A percentile compares a stretch with the other conserved stretches of the same genome.
Evolutionary conservation across 2,888 invertebrate genomes (phyloP).

Genomic region (Meghimatium bilineatum): DNA sequence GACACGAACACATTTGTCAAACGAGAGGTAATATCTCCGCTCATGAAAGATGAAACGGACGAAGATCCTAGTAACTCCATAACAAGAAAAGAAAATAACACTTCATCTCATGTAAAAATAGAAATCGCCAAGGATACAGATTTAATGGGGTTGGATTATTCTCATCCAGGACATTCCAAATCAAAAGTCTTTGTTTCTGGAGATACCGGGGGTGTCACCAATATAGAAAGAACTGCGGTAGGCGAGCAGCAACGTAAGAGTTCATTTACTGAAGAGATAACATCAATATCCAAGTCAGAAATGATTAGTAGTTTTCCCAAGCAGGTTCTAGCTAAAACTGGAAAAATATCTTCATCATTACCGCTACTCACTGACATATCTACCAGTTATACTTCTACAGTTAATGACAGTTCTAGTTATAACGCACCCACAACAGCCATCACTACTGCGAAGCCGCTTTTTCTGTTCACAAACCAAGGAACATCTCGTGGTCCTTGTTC

Average conservation of each 20-base stretch:
- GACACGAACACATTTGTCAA: not conserved
- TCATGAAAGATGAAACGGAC: not conserved
- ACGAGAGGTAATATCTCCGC: not conserved
- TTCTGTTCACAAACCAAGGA: conserved; percentile 12
- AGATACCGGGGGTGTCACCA: not conserved
- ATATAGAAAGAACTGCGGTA: too few relatives aligned
- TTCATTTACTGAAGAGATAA: not conserved
- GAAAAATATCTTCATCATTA: not conserved
- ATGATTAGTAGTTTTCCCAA: not conserved
- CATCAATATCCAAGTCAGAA: not conserved
- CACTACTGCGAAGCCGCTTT: conserved; percentile 16
- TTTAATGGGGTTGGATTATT: conserved; percentile 38
- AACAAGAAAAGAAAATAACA: too few relatives aligned
- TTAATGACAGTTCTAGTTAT: not conserved
- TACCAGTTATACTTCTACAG: not conserved
- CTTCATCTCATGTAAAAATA: not conserved
- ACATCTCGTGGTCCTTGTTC: not conserved
- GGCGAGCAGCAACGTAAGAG: too few relatives aligned
- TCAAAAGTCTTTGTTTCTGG: not conserved
- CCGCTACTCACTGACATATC: not conserved
- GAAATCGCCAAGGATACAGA: conserved; percentile 35
- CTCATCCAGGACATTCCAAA: not conserved
- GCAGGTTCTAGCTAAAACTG: not conserved
- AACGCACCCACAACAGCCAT: not conserved
- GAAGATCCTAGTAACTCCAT: not conserved